Evolutionary conservation across 2,797 vertebrate genomes (phyloP).

Genomic region (Gambusia yucatana): DNA sequence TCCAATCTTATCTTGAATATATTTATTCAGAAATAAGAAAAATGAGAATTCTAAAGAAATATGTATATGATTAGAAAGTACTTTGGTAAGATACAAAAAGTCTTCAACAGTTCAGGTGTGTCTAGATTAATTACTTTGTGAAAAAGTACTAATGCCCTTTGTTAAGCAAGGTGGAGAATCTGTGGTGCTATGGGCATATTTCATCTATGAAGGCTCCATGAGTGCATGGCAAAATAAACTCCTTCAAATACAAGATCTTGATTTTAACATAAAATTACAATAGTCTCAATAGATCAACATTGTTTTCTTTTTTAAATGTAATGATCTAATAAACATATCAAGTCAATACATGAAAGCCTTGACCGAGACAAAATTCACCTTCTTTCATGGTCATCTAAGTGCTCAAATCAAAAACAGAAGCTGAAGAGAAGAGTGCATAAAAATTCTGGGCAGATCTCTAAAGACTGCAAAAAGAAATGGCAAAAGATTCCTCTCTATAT

Average conservation of each 20-base stretch:
- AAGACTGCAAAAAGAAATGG: background rate
- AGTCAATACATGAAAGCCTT: background rate
- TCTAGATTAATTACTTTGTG: background rate
- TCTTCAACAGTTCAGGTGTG: background rate
- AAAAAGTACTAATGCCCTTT: background rate
- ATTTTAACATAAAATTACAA: background rate
- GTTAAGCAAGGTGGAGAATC: background rate
- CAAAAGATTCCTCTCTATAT: background rate
- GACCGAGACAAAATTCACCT: background rate
- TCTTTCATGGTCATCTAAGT: background rate
- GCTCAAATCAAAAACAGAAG: background rate
- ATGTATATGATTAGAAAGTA: background rate
- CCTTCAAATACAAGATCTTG: background rate
- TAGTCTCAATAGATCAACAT: background rate
- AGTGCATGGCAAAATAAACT: background rate
- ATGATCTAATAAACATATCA: background rate
- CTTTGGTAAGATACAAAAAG: background rate
- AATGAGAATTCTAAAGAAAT: background rate
- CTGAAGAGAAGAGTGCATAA: background rate
- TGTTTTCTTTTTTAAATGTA: background rate
- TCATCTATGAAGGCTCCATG: background rate
- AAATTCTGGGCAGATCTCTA: background rate
- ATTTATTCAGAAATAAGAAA: background rate
- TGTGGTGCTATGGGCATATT: background rate
- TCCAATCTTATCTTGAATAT: background rate